A percentile compares a stretch with the other conserved stretches of the same genome.
Conservation (phyloP, 2,888 invertebrate genomes). For the Agrotis exclamationis region DNA sequence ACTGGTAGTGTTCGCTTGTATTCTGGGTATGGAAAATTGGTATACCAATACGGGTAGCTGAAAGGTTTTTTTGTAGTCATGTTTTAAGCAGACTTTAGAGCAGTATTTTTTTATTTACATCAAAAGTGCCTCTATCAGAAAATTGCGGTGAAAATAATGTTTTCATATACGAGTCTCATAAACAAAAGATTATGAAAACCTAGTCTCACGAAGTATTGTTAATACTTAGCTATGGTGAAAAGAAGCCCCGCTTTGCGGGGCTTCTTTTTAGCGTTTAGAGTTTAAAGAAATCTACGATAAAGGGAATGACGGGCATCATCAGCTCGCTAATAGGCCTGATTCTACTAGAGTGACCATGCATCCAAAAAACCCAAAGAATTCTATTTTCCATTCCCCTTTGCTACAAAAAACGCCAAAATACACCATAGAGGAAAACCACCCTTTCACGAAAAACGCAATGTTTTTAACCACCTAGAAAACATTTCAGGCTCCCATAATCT, state of each 20-base stretch:
- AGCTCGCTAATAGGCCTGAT: background rate
- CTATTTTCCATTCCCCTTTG: constrained; percentile 23
- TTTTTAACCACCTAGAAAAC: constrained; percentile 34
- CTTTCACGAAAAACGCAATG: constrained; percentile 6
- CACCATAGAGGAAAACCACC: constrained; percentile 17
- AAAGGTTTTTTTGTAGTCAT: background rate
- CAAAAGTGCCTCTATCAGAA: background rate
- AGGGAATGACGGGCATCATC: too few relatives aligned
- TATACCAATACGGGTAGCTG: background rate
- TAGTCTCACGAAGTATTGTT: too few relatives aligned
- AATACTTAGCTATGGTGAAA: too few relatives aligned
- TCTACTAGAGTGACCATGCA: background rate
- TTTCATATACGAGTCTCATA: too few relatives aligned
- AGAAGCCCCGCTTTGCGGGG: too few relatives aligned
- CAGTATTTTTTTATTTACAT: background rate
- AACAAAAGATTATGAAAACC: too few relatives aligned
- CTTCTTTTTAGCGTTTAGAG: too few relatives aligned
- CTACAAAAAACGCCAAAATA: constrained; percentile 9
- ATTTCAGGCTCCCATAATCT: constrained; percentile 41
- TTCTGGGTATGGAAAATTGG: background rate
- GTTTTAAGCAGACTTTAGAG: background rate
- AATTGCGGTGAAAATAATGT: too few relatives aligned
- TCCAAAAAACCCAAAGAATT: background rate
- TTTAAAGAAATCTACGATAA: too few relatives aligned
- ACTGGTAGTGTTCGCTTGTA: constrained; percentile 17